Evolutionary conservation across 2,113 vertebrate species (phyloP).

Genomic region (Calcarius ornatus): DNA sequence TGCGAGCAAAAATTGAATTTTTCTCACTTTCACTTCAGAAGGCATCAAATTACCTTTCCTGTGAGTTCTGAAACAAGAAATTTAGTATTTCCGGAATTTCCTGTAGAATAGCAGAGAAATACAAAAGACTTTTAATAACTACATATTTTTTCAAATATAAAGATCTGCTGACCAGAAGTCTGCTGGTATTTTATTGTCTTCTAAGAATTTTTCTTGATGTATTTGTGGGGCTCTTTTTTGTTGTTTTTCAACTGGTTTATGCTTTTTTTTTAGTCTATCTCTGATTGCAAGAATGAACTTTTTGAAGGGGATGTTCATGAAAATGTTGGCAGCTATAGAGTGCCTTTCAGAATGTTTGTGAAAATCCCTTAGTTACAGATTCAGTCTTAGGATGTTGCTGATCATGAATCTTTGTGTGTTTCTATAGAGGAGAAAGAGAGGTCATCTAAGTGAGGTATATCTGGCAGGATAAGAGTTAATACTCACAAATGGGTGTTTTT

Average conservation of each 20-base stretch:
- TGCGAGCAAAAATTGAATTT: background rate
- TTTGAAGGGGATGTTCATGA: background rate
- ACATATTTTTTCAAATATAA: background rate
- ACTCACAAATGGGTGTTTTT: background rate
- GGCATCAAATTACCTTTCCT: background rate
- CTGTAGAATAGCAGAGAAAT: background rate
- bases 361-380: background rate
- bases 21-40: background rate
- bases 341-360: background rate
- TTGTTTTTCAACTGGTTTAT: background rate
- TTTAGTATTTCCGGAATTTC: background rate
- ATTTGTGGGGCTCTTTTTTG: background rate
- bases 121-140: background rate
- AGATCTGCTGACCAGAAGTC: background rate
- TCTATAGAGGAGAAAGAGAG: background rate
- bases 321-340: background rate
- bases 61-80: background rate
- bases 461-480: slow-evolving; percentile 50
- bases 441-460: background rate
- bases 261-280: background rate
- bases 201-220: background rate
- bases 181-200: background rate
- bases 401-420: background rate
- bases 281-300: background rate
- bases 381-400: background rate